Base-by-base conservation (phyloP, 1,140 invertebrate genomes). In the Drosophila tropicalis region DNA sequence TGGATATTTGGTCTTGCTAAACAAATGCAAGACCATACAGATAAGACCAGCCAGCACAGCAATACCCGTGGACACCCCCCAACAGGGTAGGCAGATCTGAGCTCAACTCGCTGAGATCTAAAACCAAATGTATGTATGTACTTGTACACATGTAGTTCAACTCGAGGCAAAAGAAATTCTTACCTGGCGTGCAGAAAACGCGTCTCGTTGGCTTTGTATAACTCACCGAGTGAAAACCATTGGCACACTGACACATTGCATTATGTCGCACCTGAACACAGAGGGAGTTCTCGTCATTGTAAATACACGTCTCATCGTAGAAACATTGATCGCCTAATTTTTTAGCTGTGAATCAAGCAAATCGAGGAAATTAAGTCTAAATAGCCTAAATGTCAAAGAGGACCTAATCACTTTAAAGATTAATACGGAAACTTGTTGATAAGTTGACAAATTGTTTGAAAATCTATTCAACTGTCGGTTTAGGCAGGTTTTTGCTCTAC, bases 1-100 rank as follows among this genome's bases (percentile, higher is more conserved):
- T 67, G 94, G 93, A 90, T 95, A 95, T 85, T 96, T 93, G 29
- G 94, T 94, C 70, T 94, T 94, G 74, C 94, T 94, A 92, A 97
- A 97, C 67, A 97, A 93, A 91, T 96, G 96, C 76, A 97, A 92
- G 66, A 97, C 96, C 93, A 97, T 96, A 93, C 96, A 97, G 76
- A 97, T 96, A 74, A 97, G 93, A 25, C 95, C 96, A 7, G 95
- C 96, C 82, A 97, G 94, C 83, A 97, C 94, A 58, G 96, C 96
- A 90, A 97, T 95, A 40, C 96, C 96, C 67, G 96, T 95, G 76
- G 95, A 94, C 36, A 97, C 95, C 67, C 67, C 96, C 96, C 87
- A 97, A 93, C 81, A 97, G 93, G 62, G 96, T 97, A 74, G 96
- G 95, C 85, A 97, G 93, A 93, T 97, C 96, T 67, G 96, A 96